Percentiles rank a stretch among this genome's conserved stretches.
Evolutionary conservation across 2,797 vertebrate genomes (phyloP).

Genomic region (Argentina silus): DNA sequence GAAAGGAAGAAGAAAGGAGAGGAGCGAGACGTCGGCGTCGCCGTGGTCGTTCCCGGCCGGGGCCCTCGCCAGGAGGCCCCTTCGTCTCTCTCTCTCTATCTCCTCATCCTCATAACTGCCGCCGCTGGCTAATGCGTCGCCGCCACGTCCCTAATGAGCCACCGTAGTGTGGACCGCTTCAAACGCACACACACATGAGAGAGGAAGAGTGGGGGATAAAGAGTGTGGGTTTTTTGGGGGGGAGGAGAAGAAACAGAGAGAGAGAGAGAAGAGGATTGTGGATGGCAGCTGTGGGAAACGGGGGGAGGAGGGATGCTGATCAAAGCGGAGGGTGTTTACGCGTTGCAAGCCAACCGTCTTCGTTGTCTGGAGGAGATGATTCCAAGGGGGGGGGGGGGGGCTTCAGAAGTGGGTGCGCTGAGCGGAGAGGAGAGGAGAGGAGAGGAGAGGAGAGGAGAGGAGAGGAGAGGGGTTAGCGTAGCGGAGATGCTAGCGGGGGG

Average conservation of each 20-base stretch:
- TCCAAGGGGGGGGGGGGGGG: constrained; percentile 36
- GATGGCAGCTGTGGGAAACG: constrained; percentile 59
- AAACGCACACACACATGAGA: constrained; percentile 33
- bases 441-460: not conserved
- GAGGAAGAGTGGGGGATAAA: not conserved
- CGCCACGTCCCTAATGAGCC: constrained; percentile 74
- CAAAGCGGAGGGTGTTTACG: constrained; percentile 65
- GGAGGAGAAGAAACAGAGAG: constrained; percentile 31
- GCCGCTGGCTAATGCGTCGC: constrained; percentile 64
- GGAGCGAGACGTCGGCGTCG: constrained; percentile 26
- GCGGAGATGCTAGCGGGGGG: not conserved
- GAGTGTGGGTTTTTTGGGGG: constrained; percentile 6
- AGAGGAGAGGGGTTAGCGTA: not conserved
- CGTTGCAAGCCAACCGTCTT: constrained; percentile 61
- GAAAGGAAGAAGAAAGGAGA: constrained; percentile 48
- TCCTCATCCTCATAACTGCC: constrained; percentile 47
- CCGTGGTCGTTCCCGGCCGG: too few relatives aligned
- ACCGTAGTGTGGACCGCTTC: constrained; percentile 55
- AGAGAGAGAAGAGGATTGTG: constrained; percentile 50
- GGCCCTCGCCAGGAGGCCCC: too few relatives aligned
- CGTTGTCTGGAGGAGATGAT: constrained; percentile 56
- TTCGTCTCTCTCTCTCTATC: constrained; percentile 2
- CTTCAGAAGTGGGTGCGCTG: not conserved
- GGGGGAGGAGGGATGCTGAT: constrained; percentile 48
- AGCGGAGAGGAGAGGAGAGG: constrained; percentile 1